phyloP scores from a whole-genome alignment of 2,113 vertebrate species.

The Pygoscelis adeliae region DNA sequence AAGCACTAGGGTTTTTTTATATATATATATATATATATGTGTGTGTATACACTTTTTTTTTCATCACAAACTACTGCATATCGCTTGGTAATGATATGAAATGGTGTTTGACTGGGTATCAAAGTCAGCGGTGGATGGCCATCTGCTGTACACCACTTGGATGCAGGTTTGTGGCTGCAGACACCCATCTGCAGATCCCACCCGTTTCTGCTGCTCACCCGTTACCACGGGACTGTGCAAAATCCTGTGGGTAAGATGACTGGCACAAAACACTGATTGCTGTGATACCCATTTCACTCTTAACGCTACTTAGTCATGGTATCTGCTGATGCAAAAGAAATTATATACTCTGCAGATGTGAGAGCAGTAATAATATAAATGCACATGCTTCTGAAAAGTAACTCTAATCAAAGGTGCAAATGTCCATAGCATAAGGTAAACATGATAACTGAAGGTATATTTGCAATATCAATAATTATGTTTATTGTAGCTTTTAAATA shows the following conservation, averaged over 20 bases:
- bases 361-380: background rate
- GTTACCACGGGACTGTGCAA: background rate
- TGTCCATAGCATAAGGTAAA: rapidly evolving
- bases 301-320: background rate
- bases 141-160: background rate
- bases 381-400: background rate
- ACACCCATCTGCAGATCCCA: background rate
- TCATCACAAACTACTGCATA: background rate
- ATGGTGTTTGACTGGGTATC: background rate
- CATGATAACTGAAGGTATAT: background rate
- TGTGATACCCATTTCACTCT: background rate
- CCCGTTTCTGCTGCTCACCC: background rate
- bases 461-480: background rate
- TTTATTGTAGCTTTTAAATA: background rate
- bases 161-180: background rate
- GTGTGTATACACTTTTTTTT: background rate
- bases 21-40: background rate
- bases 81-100: background rate
- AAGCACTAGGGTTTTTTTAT: background rate
- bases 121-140: background rate
- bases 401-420: background rate
- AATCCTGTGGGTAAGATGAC: background rate
- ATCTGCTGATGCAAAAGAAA: background rate
- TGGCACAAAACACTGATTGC: background rate
- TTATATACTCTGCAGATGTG: background rate